Base-by-base conservation (phyloP, 1,140 invertebrate species). In the Pristionchus pacificus region DNA sequence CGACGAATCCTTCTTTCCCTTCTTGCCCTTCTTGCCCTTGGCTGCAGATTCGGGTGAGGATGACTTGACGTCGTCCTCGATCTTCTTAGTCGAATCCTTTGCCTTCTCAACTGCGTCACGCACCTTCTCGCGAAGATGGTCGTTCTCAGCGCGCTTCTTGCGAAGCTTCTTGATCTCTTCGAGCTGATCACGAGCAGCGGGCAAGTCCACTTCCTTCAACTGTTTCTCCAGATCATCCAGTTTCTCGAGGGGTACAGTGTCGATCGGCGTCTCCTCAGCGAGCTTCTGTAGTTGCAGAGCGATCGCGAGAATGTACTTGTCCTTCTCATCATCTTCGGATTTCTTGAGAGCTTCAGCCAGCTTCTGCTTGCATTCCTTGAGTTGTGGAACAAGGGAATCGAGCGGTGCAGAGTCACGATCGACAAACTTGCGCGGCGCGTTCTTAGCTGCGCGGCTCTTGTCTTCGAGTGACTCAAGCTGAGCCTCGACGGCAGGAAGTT, bases 71-170 rank as follows among this genome's bases (percentile, higher is more conserved):
- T 32, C 24, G 6, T 65, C 13, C 25, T 33, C 59, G 13, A 75
- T 77, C 3, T 70, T 31, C 32, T 75, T 25, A 38, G 79, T 64
- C 31, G 30, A 24, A 2, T 77, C 68, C 27, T 72, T 66, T 15
- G 77, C 75, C 33, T 79, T 55, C 31, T 65, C 65, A 19, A 77
- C 3, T 19, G 74, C 77, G 24, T 32, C 31, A 24, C 33, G 30
- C 27, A 68, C 49, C 6, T 76, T 65, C 27, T 77, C 57, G n/a
- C 77, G 62, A 24, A 63, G 59, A 49, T 65, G 68, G 19, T 30
- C 29, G 13, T 32, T 19, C 14, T 13, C 14, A 30, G 14, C 62
- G 29, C 30, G 10, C 62, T 65, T 65, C 25, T 65, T 13, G 14
- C 62, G 62, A 6, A 65, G 30, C 62, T 65, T 13, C n/a, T 65